Conservation (phyloP, 2,113 vertebrate species). For the Gadus macrocephalus region DNA sequence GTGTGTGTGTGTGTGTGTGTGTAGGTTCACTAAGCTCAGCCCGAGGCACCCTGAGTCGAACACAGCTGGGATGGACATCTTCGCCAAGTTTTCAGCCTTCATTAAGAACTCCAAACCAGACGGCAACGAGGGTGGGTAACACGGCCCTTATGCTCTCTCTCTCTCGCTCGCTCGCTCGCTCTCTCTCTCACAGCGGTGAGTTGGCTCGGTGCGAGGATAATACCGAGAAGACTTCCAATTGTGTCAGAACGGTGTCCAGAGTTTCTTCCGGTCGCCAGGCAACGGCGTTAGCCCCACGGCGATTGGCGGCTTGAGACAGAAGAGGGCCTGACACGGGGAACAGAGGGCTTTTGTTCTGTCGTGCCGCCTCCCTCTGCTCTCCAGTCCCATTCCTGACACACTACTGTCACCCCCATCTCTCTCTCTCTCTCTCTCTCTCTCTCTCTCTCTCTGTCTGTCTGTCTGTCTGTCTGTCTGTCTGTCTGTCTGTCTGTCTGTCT, state of each 20-base stretch:
- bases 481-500: no score
- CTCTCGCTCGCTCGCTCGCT: not conserved
- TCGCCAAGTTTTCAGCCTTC: constrained; percentile 96
- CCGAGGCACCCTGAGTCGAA: constrained; percentile 96
- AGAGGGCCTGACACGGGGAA: constrained; percentile 15
- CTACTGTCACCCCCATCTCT: not conserved
- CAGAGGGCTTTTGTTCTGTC: constrained; percentile 52
- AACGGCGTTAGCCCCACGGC: constrained; percentile 28
- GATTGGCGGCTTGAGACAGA: constrained; percentile 38
- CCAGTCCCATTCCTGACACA: constrained; percentile 1
- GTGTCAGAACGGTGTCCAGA: constrained; percentile 28
- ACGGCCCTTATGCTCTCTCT: not conserved
- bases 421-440: not conserved
- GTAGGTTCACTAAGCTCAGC: constrained; percentile 83
- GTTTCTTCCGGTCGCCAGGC: constrained; percentile 57
- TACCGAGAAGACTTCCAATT: constrained; percentile 16
- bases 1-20: constrained; percentile 7
- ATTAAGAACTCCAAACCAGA: constrained; percentile 98
- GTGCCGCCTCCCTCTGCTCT: constrained; percentile 17
- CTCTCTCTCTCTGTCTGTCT: not conserved
- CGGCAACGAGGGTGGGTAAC: constrained; percentile 87
- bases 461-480: no score
- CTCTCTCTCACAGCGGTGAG: not conserved
- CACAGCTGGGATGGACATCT: constrained; percentile 97
- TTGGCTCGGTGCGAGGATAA: not conserved